Evolutionary conservation across 2,888 invertebrate species (phyloP).

Genomic region (Drosophila limbata): DNA sequence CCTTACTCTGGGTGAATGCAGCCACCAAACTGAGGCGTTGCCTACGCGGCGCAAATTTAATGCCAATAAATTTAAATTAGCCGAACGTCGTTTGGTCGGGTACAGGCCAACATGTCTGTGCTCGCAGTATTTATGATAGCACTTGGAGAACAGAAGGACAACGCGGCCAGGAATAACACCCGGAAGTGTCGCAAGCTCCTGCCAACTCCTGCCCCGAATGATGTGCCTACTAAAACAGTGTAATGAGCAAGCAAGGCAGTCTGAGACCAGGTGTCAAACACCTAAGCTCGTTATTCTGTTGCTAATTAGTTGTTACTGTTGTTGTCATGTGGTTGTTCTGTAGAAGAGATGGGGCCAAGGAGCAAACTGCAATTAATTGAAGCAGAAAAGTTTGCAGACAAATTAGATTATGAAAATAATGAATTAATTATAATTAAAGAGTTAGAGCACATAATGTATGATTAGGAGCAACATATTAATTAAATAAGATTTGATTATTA

Average conservation of each 20-base stretch:
- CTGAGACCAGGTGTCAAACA: constrained; percentile 50
- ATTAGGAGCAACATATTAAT: not conserved
- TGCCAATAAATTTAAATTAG: constrained; percentile 81
- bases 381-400: constrained; percentile 23
- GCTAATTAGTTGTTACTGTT: constrained; percentile 51
- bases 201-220: not conserved
- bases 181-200: constrained; percentile 2
- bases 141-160: constrained; percentile 18
- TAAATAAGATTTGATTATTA: not conserved
- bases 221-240: constrained; percentile 7
- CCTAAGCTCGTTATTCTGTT: constrained; percentile 40
- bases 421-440: not conserved
- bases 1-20: constrained; percentile 14
- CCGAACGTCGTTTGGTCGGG: constrained; percentile 51
- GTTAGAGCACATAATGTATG: not conserved
- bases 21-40: constrained; percentile 41
- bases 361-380: constrained; percentile 46
- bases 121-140: constrained; percentile 74
- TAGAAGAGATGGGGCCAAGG: not conserved
- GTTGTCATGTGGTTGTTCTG: constrained; percentile 31
- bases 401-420: constrained; percentile 43
- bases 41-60: constrained; percentile 66
- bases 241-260: constrained; percentile 33
- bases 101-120: constrained; percentile 60
- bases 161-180: constrained; percentile 3